phyloP scores from a whole-genome alignment of 2,888 invertebrate species.

The Ophioninae sp. region DNA sequence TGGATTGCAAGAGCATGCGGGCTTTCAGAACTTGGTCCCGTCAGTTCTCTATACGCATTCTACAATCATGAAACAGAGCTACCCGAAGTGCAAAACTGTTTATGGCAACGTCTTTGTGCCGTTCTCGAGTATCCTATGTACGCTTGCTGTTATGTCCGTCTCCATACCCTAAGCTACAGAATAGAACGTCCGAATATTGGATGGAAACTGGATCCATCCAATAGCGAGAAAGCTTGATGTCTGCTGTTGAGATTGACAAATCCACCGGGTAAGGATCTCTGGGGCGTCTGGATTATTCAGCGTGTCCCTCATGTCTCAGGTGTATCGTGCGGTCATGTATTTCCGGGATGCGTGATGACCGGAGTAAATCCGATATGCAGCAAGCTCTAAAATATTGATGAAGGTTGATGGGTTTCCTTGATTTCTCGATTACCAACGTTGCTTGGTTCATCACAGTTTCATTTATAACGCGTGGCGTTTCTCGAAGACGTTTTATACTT shows the following conservation, averaged over 20 bases:
- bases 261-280: conserved; percentile 11
- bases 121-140: neutral
- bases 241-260: conserved; percentile 19
- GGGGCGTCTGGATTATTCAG: neutral
- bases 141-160: conserved; percentile 1
- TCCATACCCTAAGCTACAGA: conserved; percentile 44
- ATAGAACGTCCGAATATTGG: conserved; percentile 38
- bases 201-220: conserved; percentile 48
- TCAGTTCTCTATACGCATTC: conserved; percentile 5
- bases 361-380: neutral
- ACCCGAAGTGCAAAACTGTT: neutral
- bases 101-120: neutral
- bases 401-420: no score
- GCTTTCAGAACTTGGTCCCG: conserved; percentile 26
- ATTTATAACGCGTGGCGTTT: neutral
- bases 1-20: conserved; percentile 41
- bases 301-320: neutral
- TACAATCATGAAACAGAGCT: conserved; percentile 24
- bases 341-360: neutral
- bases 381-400: neutral
- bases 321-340: neutral
- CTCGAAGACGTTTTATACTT: neutral
- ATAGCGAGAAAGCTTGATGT: conserved; percentile 31
- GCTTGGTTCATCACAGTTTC: neutral
- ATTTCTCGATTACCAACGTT: neutral